These are phyloP conservation scores for Electrona antarctica DNA, from an alignment of 2,113 vertebrate genomes.

Conservation along the genomic window DNA sequence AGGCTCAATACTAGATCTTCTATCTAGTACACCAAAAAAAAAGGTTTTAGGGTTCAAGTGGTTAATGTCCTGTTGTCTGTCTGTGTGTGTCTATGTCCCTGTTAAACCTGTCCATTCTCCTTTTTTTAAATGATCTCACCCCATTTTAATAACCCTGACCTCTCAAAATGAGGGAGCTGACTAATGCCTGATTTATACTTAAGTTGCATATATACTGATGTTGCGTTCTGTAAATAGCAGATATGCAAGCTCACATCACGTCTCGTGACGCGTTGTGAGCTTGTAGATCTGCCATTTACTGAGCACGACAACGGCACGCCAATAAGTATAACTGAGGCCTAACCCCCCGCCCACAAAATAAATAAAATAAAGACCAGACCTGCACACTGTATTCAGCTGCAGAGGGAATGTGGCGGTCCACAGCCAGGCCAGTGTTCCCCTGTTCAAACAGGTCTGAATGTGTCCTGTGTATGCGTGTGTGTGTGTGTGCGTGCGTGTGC, in stretches of 20 bases:
- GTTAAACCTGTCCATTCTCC: conserved; percentile 48
- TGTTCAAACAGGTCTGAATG: conserved; percentile 70
- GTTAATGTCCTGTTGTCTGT: neutral
- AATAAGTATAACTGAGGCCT: too few relatives aligned
- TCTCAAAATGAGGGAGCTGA: conserved; percentile 59
- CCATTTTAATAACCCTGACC: conserved; percentile 48
- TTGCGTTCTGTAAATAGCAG: too few relatives aligned
- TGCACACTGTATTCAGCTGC: conserved; percentile 66
- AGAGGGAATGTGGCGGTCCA: conserved; percentile 57
- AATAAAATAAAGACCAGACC: conserved; percentile 57
- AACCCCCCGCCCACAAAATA: conserved; percentile 4
- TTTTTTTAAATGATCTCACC: conserved; percentile 32
- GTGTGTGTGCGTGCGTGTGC: conserved; percentile 36
- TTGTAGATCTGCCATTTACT: too few relatives aligned
- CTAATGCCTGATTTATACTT: neutral
- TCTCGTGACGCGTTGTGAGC: too few relatives aligned
- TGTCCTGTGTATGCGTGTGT: conserved; percentile 53
- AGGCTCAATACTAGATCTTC: too few relatives aligned
- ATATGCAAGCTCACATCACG: too few relatives aligned
- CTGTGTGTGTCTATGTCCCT: neutral
- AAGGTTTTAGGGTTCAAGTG: too few relatives aligned
- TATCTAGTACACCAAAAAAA: too few relatives aligned
- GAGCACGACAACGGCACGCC: too few relatives aligned
- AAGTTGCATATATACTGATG: too few relatives aligned
- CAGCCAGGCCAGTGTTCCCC: conserved; percentile 64